These are phyloP conservation scores for Pionites leucogaster DNA, from an alignment of 2,113 vertebrate species.

Conservation along the genomic window DNA sequence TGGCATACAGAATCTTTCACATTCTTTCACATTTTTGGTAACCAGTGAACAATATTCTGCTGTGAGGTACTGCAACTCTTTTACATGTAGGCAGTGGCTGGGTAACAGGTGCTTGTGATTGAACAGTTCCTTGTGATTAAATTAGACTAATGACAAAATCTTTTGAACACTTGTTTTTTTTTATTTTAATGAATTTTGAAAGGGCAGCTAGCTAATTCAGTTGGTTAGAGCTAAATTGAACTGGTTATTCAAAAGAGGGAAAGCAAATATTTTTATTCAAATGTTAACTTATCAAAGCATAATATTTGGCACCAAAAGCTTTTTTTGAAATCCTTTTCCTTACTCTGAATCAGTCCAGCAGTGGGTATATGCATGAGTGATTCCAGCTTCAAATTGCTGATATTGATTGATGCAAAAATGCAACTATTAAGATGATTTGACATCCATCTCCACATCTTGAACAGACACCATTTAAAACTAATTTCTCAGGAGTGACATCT, in stretches of 20 bases:
- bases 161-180: background rate
- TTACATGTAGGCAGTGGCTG: background rate
- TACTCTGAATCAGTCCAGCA: background rate
- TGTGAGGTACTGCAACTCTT: background rate
- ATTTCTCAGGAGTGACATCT: slow-evolving; percentile 40
- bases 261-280: slow-evolving; percentile 49
- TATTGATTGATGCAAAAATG: slow-evolving; percentile 12
- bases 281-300: slow-evolving; percentile 19
- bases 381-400: background rate
- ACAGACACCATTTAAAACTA: slow-evolving; percentile 30
- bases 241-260: background rate
- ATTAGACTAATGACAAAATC: background rate
- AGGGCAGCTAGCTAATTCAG: background rate
- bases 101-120: background rate
- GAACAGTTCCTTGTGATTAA: background rate
- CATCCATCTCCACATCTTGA: slow-evolving; percentile 14
- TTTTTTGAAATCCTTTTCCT: background rate
- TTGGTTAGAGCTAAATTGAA: background rate
- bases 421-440: background rate
- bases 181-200: background rate
- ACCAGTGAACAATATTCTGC: background rate
- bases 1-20: background rate
- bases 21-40: background rate
- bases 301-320: slow-evolving; percentile 3
- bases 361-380: background rate